phyloP scores from a whole-genome alignment of 2,888 invertebrate genomes.

The Lysandra bellargus region DNA sequence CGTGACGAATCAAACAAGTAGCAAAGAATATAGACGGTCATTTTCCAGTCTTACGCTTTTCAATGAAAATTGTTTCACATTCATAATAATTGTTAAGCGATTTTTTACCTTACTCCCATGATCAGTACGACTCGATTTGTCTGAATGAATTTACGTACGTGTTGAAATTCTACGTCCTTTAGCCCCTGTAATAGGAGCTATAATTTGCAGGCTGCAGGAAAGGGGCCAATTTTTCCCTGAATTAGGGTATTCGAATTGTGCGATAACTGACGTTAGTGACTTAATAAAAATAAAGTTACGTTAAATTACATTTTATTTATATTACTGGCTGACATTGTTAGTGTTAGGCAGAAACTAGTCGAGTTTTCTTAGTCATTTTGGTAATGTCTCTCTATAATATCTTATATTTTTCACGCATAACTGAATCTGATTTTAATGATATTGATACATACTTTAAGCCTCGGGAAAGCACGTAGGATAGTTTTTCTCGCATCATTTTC shows the following conservation, averaged over 20 bases:
- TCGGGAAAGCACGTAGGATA: too few species aligned
- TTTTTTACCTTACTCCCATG: slow-evolving; percentile 18
- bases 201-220: slow-evolving; percentile 47
- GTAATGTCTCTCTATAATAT: too few species aligned
- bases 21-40: slow-evolving; percentile 39
- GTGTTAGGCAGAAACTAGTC: background rate
- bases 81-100: slow-evolving; percentile 32
- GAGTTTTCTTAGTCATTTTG: background rate
- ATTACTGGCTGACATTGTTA: background rate
- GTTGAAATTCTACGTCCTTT: slow-evolving; percentile 47
- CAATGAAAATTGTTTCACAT: slow-evolving; percentile 36
- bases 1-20: slow-evolving; percentile 42
- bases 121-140: slow-evolving; percentile 31
- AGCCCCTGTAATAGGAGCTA: slow-evolving; percentile 43
- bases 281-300: slow-evolving; percentile 6
- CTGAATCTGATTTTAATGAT: background rate
- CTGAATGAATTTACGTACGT: slow-evolving; percentile 43
- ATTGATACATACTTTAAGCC: too few species aligned
- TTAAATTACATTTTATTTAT: background rate
- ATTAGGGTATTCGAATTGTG: slow-evolving; percentile 40
- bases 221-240: slow-evolving; percentile 46
- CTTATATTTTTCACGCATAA: background rate
- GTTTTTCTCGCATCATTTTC: too few species aligned
- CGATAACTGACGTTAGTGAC: slow-evolving; percentile 21
- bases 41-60: slow-evolving; percentile 40